These are phyloP conservation scores for Parazoanthus swiftii DNA, from an alignment of 92 coral and sea anemone genomes.

Conservation along the genomic window DNA sequence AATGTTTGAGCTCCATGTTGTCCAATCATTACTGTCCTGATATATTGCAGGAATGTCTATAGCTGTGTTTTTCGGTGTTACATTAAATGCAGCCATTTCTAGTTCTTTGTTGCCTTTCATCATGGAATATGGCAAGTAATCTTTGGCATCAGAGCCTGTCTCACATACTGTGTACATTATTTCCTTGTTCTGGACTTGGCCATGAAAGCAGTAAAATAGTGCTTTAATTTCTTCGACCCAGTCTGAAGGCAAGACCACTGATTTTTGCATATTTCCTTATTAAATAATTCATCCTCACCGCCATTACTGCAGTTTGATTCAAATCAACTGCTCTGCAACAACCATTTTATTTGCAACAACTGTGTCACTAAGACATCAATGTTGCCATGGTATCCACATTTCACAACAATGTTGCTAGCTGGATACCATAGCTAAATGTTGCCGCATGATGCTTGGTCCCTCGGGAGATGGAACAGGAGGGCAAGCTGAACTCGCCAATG, in stretches of 20 bases:
- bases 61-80: background rate
- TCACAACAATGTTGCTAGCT: slow-evolving; percentile 8
- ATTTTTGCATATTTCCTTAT: background rate
- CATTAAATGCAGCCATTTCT: background rate
- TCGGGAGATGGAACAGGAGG: slow-evolving; percentile 52
- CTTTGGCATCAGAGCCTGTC: background rate
- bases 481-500: slow-evolving; percentile 93
- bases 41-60: background rate
- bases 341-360: background rate
- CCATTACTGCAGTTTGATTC: background rate
- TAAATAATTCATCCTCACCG: background rate
- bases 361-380: background rate
- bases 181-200: background rate
- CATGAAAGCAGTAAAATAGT: background rate
- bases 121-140: background rate
- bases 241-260: background rate
- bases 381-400: background rate
- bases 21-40: background rate
- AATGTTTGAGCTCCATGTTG: background rate
- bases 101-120: background rate
- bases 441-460: slow-evolving; percentile 23
- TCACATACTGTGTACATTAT: background rate
- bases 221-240: background rate
- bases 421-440: slow-evolving; percentile 41
- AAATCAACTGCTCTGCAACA: background rate